Base-by-base conservation (phyloP, 2,888 invertebrate genomes). In the Minunthozetes semirufus region DNA sequence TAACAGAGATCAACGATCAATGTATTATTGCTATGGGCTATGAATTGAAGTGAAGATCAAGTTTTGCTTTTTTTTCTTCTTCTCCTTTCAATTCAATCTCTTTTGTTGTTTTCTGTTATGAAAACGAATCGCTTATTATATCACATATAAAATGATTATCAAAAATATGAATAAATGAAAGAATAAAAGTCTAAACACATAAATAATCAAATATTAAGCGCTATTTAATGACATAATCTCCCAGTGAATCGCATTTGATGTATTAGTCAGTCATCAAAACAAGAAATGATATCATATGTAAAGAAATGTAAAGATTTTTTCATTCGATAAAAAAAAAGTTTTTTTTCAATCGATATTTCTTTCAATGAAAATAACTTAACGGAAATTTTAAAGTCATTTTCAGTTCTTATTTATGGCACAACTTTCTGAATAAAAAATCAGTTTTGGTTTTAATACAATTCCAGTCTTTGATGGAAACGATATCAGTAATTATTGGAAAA, bases 1-100 rank as follows among this genome's bases (percentile, higher is more conserved):
- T 3, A 15, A 50, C 33, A 27, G 56, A 63, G 63, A 68, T 68
- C 68, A 68, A 68, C 68, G 68, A 68, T 68, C 68, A 68, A 68
- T 68, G 68, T 38, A 68, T 68, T 68, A 68, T 42, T 33, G 68
- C 68, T 68, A 68, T 68, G 68, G 68, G 68, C 42, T 68, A 68
- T 68, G 22, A 38, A 68, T 68, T 68, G 38, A 68, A 68, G 68
- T 68, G 38, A 68, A 68, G 68, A 68, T 68, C 68, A 68, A 68
- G 68, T 68, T 68, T 63, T 63, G 56, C 56, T 56, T n/a, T 19
- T 25, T 33, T 25, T 25, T 25, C 27, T 25, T 25, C 13, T 11
- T 56, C 56, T 19, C 19, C n/a, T 8, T 19, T 25, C 27, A 6
- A 13, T 17, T 9, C 42, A 9, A 6, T 42, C 42, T 48, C 48